Conservation (phyloP, 2,113 vertebrate genomes). For the Triplophysa dalaica region DNA sequence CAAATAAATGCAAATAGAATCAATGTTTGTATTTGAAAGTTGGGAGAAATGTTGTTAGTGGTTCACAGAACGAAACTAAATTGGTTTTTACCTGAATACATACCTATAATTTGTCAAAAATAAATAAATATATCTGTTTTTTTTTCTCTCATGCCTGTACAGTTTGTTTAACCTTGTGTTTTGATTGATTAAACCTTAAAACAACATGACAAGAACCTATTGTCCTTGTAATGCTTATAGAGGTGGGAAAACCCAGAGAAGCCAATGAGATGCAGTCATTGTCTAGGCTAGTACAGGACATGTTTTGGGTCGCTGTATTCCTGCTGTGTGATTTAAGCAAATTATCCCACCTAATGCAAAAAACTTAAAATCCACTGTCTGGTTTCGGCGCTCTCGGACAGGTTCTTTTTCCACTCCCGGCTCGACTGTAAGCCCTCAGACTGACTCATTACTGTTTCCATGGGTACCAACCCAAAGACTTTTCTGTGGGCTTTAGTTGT, state of each 20-base stretch:
- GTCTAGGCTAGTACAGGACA: constrained; percentile 23
- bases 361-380: constrained; percentile 17
- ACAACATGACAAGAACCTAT: not conserved
- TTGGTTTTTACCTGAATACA: too few species aligned
- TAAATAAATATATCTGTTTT: too few species aligned
- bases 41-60: too few species aligned
- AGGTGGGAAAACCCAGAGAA: constrained; percentile 24
- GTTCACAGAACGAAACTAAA: too few species aligned
- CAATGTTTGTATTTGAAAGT: too few species aligned
- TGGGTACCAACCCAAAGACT: not conserved
- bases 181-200: constrained; percentile 1
- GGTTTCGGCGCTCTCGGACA: constrained; percentile 32
- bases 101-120: too few species aligned
- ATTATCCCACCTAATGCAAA: constrained; percentile 17
- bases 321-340: constrained; percentile 6
- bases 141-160: not conserved
- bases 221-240: constrained; percentile 29
- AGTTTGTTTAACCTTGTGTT: not conserved
- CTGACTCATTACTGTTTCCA: constrained; percentile 1
- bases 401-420: constrained; percentile 12
- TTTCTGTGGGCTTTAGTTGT: constrained; percentile 8
- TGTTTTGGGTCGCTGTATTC: not conserved
- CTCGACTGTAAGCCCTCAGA: constrained; percentile 7
- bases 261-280: constrained; percentile 1
- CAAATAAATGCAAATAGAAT: too few species aligned